These are phyloP conservation scores for Camponotus vicinus DNA, from an alignment of 1,140 invertebrate genomes.

Conservation along the genomic window DNA sequence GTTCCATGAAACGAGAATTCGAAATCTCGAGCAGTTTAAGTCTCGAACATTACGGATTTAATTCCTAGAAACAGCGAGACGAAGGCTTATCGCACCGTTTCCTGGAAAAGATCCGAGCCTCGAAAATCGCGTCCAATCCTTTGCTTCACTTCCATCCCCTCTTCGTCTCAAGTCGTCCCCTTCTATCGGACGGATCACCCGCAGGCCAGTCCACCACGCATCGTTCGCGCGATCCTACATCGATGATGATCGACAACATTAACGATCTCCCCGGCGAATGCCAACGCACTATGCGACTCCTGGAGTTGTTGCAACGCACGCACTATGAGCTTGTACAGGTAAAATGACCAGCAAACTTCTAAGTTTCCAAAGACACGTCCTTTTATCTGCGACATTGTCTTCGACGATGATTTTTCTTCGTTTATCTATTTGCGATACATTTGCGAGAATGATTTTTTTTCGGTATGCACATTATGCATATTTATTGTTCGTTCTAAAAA, in stretches of 20 bases:
- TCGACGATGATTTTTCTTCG: too few species aligned
- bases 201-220: neutral
- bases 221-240: neutral
- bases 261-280: conserved; percentile 46
- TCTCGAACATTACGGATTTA: too few species aligned
- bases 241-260: neutral
- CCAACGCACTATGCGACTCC: conserved; percentile 76
- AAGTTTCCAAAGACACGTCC: neutral
- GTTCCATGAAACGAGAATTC: too few species aligned
- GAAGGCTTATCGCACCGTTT: neutral
- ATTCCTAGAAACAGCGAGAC: too few species aligned
- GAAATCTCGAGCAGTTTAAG: too few species aligned
- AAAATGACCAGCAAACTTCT: neutral
- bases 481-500: too few species aligned
- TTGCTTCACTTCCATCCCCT: neutral
- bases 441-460: too few species aligned
- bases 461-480: too few species aligned
- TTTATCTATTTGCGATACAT: too few species aligned
- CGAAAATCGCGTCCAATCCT: neutral
- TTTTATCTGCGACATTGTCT: too few species aligned
- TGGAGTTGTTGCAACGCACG: conserved; percentile 80
- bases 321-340: conserved; percentile 86
- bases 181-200: too few species aligned
- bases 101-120: neutral
- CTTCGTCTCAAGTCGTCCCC: too few species aligned